Percentiles rank a stretch among this genome's conserved stretches.
Conservation (phyloP, 2,797 vertebrate species). For the Paedocypris micromegethes region DNA sequence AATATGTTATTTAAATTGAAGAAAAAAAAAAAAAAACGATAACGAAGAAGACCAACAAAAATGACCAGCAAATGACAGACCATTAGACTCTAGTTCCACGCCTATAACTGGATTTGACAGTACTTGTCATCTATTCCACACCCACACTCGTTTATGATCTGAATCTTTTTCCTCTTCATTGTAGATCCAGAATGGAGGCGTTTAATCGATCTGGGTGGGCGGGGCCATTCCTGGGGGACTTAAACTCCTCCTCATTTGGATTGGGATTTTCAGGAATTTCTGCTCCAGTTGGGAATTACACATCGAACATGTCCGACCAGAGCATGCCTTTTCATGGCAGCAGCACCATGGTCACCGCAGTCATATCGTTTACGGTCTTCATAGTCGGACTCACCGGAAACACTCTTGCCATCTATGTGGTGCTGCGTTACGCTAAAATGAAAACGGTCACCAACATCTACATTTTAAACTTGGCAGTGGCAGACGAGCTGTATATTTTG, state of each 20-base stretch:
- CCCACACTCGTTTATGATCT: not conserved
- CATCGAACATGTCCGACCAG: conserved; percentile 57
- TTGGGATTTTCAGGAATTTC: not conserved
- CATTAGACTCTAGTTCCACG: no score
- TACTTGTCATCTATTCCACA: not conserved
- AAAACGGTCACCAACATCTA: conserved; percentile 94
- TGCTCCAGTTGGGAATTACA: conserved; percentile 51
- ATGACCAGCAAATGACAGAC: no score
- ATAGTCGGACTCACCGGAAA: conserved; percentile 86
- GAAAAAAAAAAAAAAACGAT: no score
- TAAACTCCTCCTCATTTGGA: conserved; percentile 46
- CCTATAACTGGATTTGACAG: not conserved
- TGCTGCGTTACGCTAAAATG: conserved; percentile 83
- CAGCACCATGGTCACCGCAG: conserved; percentile 80
- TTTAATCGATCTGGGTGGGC: conserved; percentile 44
- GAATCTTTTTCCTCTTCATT: not conserved
- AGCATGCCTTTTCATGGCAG: conserved; percentile 71
- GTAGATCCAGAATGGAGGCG: conserved; percentile 56
- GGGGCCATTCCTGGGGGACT: conserved; percentile 45
- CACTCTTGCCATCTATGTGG: conserved; percentile 90
- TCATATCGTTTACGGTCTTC: conserved; percentile 87
- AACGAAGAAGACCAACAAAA: no score
- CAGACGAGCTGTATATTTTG: conserved; percentile 92
- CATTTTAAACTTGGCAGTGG: conserved; percentile 91
- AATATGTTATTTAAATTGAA: no score